phyloP scores from a whole-genome alignment of 2,888 invertebrate genomes.

The Agrochola litura region DNA sequence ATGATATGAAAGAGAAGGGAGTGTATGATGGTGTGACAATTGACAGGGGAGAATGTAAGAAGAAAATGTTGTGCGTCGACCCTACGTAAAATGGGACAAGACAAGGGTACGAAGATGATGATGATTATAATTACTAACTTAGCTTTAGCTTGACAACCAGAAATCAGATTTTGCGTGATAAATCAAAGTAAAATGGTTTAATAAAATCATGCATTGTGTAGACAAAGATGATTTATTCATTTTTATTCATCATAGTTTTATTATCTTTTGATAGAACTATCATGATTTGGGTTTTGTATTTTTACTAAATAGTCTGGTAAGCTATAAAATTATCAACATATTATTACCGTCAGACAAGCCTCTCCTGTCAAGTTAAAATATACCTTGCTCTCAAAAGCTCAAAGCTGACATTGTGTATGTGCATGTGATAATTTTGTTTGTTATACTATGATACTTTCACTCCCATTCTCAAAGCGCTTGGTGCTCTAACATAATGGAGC shows the following conservation, averaged over 20 bases:
- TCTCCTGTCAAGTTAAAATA: background rate
- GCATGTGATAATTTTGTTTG: background rate
- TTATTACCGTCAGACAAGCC: background rate
- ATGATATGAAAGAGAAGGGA: too few relatives aligned
- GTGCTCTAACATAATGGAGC: too few relatives aligned
- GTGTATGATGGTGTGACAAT: too few relatives aligned
- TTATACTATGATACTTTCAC: background rate
- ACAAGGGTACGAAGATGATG: too few relatives aligned
- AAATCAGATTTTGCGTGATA: background rate
- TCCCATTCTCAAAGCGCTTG: background rate
- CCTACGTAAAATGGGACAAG: too few relatives aligned
- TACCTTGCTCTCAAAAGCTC: too few relatives aligned
- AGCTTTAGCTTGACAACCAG: background rate
- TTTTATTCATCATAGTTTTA: background rate
- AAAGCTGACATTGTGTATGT: background rate
- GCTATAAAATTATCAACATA: background rate
- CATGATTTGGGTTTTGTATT: background rate
- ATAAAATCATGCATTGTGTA: background rate
- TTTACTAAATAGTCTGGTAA: background rate
- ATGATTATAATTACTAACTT: background rate
- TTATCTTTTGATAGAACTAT: background rate
- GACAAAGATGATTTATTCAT: background rate
- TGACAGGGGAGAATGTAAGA: too few relatives aligned
- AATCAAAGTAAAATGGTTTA: background rate
- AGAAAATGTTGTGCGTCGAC: too few relatives aligned